phyloP scores from a whole-genome alignment of 2,888 invertebrate species.

The Phytoseiulus persimilis region DNA sequence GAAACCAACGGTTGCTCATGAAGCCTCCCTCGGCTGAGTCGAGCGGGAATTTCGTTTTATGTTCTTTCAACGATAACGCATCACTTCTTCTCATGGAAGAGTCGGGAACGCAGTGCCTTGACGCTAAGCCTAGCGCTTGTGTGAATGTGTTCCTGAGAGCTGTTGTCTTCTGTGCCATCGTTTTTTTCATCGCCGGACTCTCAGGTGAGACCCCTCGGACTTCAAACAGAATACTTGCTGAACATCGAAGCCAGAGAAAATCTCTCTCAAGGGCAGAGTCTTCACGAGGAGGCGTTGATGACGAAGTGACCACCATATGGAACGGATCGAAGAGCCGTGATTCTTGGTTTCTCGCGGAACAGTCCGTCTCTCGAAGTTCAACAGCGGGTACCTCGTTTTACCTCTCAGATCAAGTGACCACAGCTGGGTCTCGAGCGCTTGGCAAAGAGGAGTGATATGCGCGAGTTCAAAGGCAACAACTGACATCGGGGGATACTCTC shows the following conservation, averaged over 20 bases:
- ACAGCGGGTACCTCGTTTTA: no score
- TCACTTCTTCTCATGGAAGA: neutral
- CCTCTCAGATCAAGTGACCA: no score
- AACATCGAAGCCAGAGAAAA: no score
- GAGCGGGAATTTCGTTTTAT: neutral
- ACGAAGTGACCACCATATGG: no score
- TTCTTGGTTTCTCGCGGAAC: no score
- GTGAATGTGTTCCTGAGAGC: neutral
- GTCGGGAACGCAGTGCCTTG: neutral
- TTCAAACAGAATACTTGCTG: no score
- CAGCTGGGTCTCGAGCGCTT: no score
- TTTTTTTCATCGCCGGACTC: neutral
- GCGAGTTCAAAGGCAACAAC: neutral
- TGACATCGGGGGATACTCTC: neutral
- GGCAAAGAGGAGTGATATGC: no score
- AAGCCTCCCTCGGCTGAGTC: neutral
- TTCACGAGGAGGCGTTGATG: no score
- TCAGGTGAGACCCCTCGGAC: neutral
- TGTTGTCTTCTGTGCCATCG: neutral
- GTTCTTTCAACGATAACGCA: neutral
- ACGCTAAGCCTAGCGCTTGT: neutral
- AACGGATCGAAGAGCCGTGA: no score
- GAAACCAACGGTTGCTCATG: neutral
- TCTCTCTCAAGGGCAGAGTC: no score
- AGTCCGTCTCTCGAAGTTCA: no score